Conservation (phyloP, 1,140 invertebrate genomes). For the Maconellicoccus hirsutus region DNA sequence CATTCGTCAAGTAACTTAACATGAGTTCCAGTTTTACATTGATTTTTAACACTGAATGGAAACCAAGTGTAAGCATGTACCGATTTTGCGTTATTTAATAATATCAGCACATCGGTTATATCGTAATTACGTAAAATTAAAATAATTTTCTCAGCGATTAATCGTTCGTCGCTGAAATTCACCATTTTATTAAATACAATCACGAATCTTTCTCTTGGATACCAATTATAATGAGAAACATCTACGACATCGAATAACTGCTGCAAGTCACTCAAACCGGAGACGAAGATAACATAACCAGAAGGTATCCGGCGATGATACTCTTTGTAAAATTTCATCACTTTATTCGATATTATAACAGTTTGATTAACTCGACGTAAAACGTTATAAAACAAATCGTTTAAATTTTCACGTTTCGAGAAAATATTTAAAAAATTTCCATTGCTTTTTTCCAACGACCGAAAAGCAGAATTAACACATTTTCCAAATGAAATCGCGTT, state of each 20-base stretch:
- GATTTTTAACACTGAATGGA: background rate
- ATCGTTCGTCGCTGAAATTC: background rate
- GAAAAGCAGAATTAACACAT: background rate
- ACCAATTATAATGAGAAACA: background rate
- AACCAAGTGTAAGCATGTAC: background rate
- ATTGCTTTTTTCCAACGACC: background rate
- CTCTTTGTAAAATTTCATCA: background rate
- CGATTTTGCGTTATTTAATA: background rate
- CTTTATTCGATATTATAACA: background rate
- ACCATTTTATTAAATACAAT: background rate
- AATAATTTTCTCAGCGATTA: background rate
- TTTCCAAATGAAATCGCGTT: background rate
- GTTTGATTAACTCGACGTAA: background rate
- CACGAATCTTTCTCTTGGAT: background rate
- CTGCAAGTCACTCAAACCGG: background rate
- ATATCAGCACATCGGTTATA: background rate
- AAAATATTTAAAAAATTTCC: background rate
- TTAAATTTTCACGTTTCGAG: background rate
- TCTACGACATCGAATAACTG: background rate
- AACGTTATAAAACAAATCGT: background rate
- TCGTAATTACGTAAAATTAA: background rate
- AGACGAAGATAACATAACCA: background rate
- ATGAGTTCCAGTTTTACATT: background rate
- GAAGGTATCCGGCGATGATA: background rate
- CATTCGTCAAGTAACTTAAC: background rate